Base-by-base conservation (phyloP, 1,140 invertebrate genomes). In the Maniola jurtina region DNA sequence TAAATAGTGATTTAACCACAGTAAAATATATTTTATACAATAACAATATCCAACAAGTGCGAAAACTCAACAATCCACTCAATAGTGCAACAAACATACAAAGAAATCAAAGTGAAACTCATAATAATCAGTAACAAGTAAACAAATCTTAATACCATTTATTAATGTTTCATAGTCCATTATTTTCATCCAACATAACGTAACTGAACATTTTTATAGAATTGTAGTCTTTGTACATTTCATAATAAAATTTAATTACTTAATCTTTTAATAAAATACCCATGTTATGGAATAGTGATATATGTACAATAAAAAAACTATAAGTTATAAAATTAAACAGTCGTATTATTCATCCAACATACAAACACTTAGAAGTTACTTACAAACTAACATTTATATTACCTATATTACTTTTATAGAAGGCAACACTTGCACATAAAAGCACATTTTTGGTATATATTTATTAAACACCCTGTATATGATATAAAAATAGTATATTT, bases 401-500 rank as follows among this genome's bases (percentile, higher is more conserved):
- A 25, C 25, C 25, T 61, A 62, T 62, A 55, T 70, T 66, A 72
- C 58, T 62, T 59, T 73, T 79, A 85, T 76, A 67, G 79, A 85
- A 90, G 84, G 83, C 84, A 86, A 84, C 80, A 81, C 70, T 83
- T 82, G 83, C 78, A 79, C 72, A 71, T 87, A 90, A 90, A 90
- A 90, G 86, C 85, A 89, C 80, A 81, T 70, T 88, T 88, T 89
- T 90, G 86, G 86, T 87, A 83, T 57, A 57, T 89, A 86, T 82
- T 83, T 79, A 75, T 75, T 77, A 76, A 86, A 87, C 86, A 90
- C 86, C 86, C 88, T 90, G 88, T 90, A 88, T 85, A 87, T 70
- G 69, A 77, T 86, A 89, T 83, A 81, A 88, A 89, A 88, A 88
- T 87, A 89, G 76, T 80, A 75, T 75, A 76, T 79, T 75, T 69